These are phyloP conservation scores for Syngnathus typhle DNA, from an alignment of 2,113 vertebrate genomes.

Conservation along the genomic window DNA sequence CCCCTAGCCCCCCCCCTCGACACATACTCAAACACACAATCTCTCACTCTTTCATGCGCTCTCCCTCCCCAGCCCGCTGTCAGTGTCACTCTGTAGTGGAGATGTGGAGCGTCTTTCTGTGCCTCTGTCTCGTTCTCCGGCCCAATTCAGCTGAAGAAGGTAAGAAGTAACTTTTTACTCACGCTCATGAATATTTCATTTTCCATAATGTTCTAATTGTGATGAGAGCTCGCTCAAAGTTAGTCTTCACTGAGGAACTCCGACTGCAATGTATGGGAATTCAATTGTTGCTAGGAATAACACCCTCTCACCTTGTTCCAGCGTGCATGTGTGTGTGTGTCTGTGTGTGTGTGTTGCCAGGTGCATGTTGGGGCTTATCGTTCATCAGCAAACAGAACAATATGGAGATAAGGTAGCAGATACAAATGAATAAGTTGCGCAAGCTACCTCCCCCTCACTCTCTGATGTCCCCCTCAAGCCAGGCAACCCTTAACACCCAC, in stretches of 20 bases:
- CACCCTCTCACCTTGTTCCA: not conserved
- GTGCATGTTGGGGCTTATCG: conserved; percentile 38
- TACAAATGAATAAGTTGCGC: conserved; percentile 60
- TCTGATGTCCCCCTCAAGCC: not conserved
- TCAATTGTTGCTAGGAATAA: not conserved
- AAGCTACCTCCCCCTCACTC: conserved; percentile 40
- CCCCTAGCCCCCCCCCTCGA: conserved; percentile 28
- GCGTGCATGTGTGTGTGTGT: not conserved
- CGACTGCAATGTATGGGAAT: not conserved
- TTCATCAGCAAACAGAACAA: conserved; percentile 58
- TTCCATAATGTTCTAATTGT: not conserved
- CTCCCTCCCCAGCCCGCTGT: conserved; percentile 62
- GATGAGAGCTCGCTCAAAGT: not conserved
- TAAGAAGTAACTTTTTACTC: conserved; percentile 55
- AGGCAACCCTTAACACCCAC: not conserved
- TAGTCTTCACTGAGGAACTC: not conserved
- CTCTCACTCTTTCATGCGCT: conserved; percentile 44
- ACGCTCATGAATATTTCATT: not conserved
- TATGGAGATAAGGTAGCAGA: conserved; percentile 50
- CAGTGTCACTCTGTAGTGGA: conserved; percentile 70
- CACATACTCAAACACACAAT: conserved; percentile 28
- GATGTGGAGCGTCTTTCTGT: conserved; percentile 75
- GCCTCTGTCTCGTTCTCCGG: conserved; percentile 70
- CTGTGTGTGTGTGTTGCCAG: conserved; percentile 31
- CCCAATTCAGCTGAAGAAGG: conserved; percentile 74